Base-by-base conservation (phyloP, 2,888 invertebrate genomes). In the Galerucella pusilla region DNA sequence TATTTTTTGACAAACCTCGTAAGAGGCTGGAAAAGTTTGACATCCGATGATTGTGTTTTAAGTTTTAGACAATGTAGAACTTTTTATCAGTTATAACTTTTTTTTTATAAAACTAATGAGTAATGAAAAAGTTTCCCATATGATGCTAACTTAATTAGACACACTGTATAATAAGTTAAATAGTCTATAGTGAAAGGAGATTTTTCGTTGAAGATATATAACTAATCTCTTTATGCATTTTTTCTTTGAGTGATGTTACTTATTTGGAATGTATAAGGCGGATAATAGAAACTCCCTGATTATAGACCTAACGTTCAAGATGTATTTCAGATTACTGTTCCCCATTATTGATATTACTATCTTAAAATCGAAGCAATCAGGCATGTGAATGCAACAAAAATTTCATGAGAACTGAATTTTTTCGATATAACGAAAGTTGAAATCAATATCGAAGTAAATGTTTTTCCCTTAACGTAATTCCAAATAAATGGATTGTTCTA, bases 271-370 rank as follows among this genome's bases (percentile, higher is more conserved):
- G 60, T 60, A 28, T 60, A 49, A 12, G 28, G 54, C 20, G 11
- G 10, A 2, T 25, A 60, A 11, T 28, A 60, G 60, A 60, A 60
- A 60, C 60, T 60, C 28, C 25, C 28, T 60, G 60, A 60, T 60
- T 60, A 60, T 60, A 60, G 9, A 12, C 60, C 12, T 14, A 60
- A 60, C 60, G 14, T 59, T n/a, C 11, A 59, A 59, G 59, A 59
- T 59, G 9, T n/a, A 59, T 59, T 7, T 59, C 16, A 59, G n/a
- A 59, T 59, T 59, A 49, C 49, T 49, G 49, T 49, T 49, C 49
- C 2, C 49, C 49, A 49, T 49, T 2, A 54, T n/a, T 54, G 54
- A 54, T 54, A 12, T 54, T n/a, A 54, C 6, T 14, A 54, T 54
- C 54, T n/a, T n/a, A 12, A 46, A 35, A 35, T 54, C n/a, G 2